Evolutionary conservation across 2,797 vertebrate species (phyloP).

Genomic region (Valencia hispanica): DNA sequence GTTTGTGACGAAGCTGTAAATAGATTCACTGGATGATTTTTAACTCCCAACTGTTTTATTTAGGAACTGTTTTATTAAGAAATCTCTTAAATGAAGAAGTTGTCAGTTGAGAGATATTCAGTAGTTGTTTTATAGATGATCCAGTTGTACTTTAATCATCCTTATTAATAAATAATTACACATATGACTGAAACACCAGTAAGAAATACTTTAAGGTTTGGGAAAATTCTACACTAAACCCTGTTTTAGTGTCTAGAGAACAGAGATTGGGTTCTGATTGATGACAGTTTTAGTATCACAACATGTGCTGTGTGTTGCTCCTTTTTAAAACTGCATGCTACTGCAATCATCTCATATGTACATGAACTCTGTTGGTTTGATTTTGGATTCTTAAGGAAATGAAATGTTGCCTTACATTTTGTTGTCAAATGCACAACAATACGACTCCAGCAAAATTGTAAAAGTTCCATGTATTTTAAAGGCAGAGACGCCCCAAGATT

Average conservation of each 20-base stretch:
- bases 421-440: not conserved
- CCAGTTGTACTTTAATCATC: not conserved
- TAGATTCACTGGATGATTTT: slow-evolving; percentile 35
- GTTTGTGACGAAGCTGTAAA: slow-evolving; percentile 51
- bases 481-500: not conserved
- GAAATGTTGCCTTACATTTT: not conserved
- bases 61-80: not conserved
- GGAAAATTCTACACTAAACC: too few relatives aligned
- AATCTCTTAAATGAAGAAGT: not conserved
- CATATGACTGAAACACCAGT: not conserved
- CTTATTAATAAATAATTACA: not conserved
- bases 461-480: not conserved
- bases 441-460: not conserved
- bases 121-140: not conserved
- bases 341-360: not conserved
- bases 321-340: not conserved
- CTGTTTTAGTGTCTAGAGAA: not conserved
- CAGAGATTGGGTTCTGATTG: not conserved
- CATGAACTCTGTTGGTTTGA: not conserved
- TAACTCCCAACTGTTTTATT: not conserved
- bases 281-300: too few relatives aligned
- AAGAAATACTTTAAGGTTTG: not conserved
- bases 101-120: not conserved
- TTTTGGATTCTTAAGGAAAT: not conserved
- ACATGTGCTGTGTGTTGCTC: not conserved